These are phyloP conservation scores for Montifringilla adamsi DNA, from an alignment of 2,113 vertebrate genomes.

Conservation along the genomic window DNA sequence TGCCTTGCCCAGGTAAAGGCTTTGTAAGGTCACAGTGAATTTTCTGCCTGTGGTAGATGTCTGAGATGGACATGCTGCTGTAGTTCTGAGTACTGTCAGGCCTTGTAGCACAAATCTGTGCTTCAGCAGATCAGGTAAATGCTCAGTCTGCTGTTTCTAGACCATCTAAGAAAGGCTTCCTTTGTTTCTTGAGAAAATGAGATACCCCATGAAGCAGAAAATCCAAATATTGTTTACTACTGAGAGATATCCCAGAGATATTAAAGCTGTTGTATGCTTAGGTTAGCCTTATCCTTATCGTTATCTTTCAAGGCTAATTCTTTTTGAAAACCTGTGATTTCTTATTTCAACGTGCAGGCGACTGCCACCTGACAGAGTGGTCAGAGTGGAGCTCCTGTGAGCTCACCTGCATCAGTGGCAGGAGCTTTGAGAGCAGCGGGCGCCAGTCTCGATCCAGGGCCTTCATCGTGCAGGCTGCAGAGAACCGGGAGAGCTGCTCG, in stretches of 20 bases:
- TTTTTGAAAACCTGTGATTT: neutral
- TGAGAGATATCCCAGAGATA: neutral
- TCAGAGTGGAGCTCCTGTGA: constrained; percentile 95
- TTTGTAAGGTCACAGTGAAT: neutral
- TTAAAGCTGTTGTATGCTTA: neutral
- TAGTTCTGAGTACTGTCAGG: neutral
- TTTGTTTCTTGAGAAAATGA: neutral
- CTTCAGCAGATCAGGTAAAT: neutral
- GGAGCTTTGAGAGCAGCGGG: constrained; percentile 86
- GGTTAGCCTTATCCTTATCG: neutral
- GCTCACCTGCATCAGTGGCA: constrained; percentile 90
- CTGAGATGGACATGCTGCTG: neutral
- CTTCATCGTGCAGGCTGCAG: constrained; percentile 82
- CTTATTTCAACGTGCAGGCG: constrained; percentile 73
- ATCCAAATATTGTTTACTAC: neutral
- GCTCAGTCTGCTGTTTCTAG: neutral
- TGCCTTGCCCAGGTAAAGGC: constrained; percentile 89
- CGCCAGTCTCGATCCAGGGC: constrained; percentile 88
- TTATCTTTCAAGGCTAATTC: neutral
- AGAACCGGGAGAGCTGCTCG: constrained; percentile 87
- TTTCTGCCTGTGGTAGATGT: neutral
- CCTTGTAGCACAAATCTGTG: neutral
- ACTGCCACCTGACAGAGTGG: constrained; percentile 94
- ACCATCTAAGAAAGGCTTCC: neutral
- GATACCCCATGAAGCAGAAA: neutral